Evolutionary conservation across 2,113 vertebrate genomes (phyloP).

Genomic region (Rhipidura dahli): DNA sequence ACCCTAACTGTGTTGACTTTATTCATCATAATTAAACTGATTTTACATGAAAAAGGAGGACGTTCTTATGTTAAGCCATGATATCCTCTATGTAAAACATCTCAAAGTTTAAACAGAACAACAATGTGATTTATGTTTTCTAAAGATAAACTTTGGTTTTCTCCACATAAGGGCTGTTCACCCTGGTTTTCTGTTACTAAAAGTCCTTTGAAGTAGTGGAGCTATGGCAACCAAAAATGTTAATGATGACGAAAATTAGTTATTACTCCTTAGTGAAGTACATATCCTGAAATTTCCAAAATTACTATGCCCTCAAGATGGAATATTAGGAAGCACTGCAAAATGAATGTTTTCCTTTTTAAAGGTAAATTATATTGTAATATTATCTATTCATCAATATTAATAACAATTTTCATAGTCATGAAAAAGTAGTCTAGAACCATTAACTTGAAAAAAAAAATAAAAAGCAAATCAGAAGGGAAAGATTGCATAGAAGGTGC

Average conservation of each 20-base stretch:
- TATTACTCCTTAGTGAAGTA: background rate
- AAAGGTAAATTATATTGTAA: background rate
- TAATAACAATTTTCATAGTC: fast-evolving
- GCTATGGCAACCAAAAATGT: background rate
- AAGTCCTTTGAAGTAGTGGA: background rate
- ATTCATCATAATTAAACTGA: background rate
- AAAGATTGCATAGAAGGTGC: background rate
- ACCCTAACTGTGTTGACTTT: background rate
- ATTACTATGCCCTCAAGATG: background rate
- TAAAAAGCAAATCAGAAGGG: background rate
- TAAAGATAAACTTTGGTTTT: background rate
- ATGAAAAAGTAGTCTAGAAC: background rate
- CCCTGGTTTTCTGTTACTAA: background rate
- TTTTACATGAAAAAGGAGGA: background rate
- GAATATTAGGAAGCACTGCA: background rate
- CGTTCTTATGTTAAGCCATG: background rate
- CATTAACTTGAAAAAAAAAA: background rate
- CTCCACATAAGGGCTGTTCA: background rate
- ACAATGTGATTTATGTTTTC: background rate
- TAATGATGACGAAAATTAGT: background rate
- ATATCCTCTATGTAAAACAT: background rate
- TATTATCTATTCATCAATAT: background rate
- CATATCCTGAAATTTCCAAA: background rate
- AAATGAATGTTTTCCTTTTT: background rate
- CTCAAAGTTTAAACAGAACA: background rate